Percentiles rank a stretch among this genome's conserved stretches.
Conservation (phyloP, 2,888 invertebrate genomes). For the Hoplodrina ambigua region DNA sequence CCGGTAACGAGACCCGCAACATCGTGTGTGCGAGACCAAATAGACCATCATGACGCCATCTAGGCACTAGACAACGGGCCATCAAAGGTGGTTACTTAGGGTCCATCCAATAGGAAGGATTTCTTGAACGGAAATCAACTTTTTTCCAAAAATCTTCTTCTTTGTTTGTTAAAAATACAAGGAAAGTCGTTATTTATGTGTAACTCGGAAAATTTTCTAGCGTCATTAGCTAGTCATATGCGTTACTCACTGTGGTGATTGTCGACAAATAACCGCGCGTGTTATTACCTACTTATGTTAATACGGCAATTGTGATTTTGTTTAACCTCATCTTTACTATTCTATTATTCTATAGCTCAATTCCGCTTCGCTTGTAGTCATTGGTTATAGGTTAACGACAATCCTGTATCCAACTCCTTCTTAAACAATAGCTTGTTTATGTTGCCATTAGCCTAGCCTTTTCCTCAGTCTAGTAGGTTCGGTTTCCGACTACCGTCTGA, state of each 20-base stretch:
- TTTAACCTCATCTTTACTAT: slow-evolving; percentile 15
- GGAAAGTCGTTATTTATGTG: slow-evolving; percentile 47
- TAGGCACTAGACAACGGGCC: too few species aligned
- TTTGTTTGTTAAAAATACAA: slow-evolving; percentile 42
- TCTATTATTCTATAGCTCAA: neutral
- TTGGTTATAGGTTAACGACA: neutral
- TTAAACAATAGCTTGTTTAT: slow-evolving; percentile 36
- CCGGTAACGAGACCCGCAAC: too few species aligned
- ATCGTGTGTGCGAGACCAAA: too few species aligned
- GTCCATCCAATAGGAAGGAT: neutral
- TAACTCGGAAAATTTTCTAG: slow-evolving; percentile 46
- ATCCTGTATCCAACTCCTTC: slow-evolving; percentile 19
- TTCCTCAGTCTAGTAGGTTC: slow-evolving; percentile 45
- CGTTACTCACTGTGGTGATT: slow-evolving; percentile 36
- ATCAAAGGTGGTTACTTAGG: too few species aligned
- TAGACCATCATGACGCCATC: too few species aligned
- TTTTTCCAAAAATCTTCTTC: slow-evolving; percentile 7
- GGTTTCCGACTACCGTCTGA: slow-evolving; percentile 32
- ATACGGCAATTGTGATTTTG: slow-evolving; percentile 20
- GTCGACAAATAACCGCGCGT: slow-evolving; percentile 21
- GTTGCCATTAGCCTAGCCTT: slow-evolving; percentile 43
- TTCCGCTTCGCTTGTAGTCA: slow-evolving; percentile 21
- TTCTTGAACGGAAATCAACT: neutral
- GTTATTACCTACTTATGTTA: slow-evolving; percentile 35
- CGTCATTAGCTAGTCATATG: slow-evolving; percentile 44